These are phyloP conservation scores for Sceliomorpha sp. DNA, from an alignment of 2,888 invertebrate species.

Conservation along the genomic window DNA sequence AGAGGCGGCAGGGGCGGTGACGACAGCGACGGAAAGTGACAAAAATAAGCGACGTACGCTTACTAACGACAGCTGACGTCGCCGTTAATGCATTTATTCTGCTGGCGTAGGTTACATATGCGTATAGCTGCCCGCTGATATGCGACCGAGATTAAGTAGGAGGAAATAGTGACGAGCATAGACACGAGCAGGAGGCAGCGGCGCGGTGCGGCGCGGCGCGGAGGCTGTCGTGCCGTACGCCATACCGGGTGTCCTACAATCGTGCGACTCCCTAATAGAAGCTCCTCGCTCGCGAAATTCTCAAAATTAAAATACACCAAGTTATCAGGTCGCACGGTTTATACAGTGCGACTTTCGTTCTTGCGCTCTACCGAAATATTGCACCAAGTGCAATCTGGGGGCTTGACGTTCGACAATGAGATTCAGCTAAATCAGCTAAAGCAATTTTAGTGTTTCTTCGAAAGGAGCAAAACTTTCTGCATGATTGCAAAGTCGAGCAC, in stretches of 20 bases:
- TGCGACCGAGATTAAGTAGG: constrained; percentile 70
- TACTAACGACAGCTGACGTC: constrained; percentile 34
- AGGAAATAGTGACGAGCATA: constrained; percentile 62
- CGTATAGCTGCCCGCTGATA: constrained; percentile 59
- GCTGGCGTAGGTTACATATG: constrained; percentile 32
- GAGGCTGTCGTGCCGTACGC: constrained; percentile 46
- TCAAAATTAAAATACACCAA: not conserved
- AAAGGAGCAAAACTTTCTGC: too few relatives aligned
- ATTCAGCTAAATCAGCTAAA: too few relatives aligned
- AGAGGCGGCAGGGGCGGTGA: too few relatives aligned
- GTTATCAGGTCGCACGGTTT: too few relatives aligned
- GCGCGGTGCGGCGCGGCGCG: too few relatives aligned
- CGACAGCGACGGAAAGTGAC: constrained; percentile 4
- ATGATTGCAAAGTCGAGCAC: too few relatives aligned
- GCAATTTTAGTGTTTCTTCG: too few relatives aligned
- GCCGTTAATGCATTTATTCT: constrained; percentile 47
- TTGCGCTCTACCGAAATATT: too few relatives aligned
- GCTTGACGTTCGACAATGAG: too few relatives aligned
- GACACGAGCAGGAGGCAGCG: constrained; percentile 40
- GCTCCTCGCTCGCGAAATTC: constrained; percentile 33
- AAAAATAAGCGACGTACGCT: constrained; percentile 32
- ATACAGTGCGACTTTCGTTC: too few relatives aligned
- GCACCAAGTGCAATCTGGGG: too few relatives aligned
- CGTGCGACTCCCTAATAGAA: constrained; percentile 47
- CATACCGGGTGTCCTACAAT: constrained; percentile 55